These are phyloP conservation scores for Gisinianus flammeolus DNA, from an alignment of 2,888 invertebrate genomes.

Conservation along the genomic window DNA sequence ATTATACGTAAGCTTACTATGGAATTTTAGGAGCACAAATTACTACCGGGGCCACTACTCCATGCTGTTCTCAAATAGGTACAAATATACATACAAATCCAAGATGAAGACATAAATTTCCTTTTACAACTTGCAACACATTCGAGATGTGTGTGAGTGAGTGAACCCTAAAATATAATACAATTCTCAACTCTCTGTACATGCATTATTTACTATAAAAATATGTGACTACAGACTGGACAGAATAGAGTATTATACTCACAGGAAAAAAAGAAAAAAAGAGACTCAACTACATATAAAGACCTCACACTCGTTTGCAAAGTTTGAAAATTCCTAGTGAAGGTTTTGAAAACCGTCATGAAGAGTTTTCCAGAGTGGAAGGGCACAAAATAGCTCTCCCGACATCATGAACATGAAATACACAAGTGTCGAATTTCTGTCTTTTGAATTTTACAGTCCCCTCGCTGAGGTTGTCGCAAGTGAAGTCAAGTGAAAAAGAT, in stretches of 20 bases:
- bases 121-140: not conserved
- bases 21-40: no score
- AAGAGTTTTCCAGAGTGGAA: not conserved
- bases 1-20: no score
- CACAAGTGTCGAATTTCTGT: constrained; percentile 35
- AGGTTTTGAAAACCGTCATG: not conserved
- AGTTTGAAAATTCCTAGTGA: constrained; percentile 14
- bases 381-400: not conserved
- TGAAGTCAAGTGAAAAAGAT: constrained; percentile 35
- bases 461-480: constrained; percentile 33
- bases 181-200: no score
- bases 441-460: constrained; percentile 24
- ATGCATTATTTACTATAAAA: no score
- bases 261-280: no score
- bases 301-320: not conserved
- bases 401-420: constrained; percentile 21
- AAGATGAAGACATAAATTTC: not conserved
- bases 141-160: not conserved
- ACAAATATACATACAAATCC: not conserved
- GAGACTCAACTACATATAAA: not conserved
- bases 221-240: not conserved
- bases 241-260: not conserved
- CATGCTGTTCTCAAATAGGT: not conserved
- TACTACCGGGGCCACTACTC: no score
- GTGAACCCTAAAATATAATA: not conserved